phyloP scores from a whole-genome alignment of 2,888 invertebrate genomes.

The Andricus quercusramuli region DNA sequence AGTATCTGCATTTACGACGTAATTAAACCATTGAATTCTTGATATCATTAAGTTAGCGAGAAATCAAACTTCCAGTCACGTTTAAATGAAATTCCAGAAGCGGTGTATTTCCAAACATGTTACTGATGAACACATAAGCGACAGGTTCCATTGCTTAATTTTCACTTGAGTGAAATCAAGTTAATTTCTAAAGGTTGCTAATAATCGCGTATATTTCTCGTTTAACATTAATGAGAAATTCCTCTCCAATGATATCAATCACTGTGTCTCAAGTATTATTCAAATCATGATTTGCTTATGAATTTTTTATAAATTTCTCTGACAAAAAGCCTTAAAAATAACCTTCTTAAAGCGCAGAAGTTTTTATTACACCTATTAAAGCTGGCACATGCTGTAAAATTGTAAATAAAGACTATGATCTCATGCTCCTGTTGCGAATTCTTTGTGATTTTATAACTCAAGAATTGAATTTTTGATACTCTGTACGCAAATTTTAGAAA shows the following conservation, averaged over 20 bases:
- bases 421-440: not conserved
- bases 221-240: not conserved
- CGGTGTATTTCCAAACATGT: not conserved
- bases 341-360: too few species aligned
- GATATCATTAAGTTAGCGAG: constrained; percentile 19
- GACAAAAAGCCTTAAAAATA: too few species aligned
- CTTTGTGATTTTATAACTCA: not conserved
- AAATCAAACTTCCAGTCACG: constrained; percentile 13
- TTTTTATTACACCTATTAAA: too few species aligned
- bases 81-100: constrained; percentile 20
- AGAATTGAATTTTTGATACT: not conserved
- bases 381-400: too few species aligned
- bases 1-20: constrained; percentile 4
- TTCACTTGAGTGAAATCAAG: not conserved
- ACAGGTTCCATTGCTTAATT: constrained; percentile 12
- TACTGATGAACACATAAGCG: constrained; percentile 4
- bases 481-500: not conserved
- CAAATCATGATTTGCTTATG: too few species aligned
- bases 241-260: not conserved
- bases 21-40: constrained; percentile 17
- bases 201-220: not conserved
- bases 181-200: not conserved
- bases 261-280: not conserved
- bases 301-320: too few species aligned
- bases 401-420: too few species aligned